phyloP scores from a whole-genome alignment of 1,140 invertebrate species.

The Orius insidiosus region DNA sequence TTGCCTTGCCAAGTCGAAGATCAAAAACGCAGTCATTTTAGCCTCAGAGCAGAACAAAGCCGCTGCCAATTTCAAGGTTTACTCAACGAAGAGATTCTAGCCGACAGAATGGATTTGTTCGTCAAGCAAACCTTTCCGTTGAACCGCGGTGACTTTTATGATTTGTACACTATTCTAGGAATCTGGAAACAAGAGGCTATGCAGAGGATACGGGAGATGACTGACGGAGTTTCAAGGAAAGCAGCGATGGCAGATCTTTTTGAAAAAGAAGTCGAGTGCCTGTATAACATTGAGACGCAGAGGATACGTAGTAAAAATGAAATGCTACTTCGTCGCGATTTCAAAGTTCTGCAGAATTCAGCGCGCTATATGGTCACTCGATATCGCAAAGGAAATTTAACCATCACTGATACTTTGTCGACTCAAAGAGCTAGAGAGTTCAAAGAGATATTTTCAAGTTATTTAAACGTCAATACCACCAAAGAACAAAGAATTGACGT shows the following conservation, averaged over 20 bases:
- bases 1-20: background rate
- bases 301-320: background rate
- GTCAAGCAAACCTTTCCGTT: background rate
- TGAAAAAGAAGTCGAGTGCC: background rate
- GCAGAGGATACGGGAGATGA: background rate
- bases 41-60: background rate
- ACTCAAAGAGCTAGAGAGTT: conserved; percentile 6
- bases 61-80: too few species aligned
- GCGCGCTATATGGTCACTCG: background rate
- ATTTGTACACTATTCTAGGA: background rate
- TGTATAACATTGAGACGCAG: conserved; percentile 4
- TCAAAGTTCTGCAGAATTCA: background rate
- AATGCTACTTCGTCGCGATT: background rate
- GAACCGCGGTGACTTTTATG: background rate
- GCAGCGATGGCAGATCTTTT: conserved; percentile 2
- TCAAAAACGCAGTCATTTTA: background rate
- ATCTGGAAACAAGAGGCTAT: conserved; percentile 2
- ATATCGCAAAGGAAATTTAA: conserved; percentile 6
- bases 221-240: background rate
- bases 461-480: background rate
- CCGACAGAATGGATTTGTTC: background rate
- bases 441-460: conserved; percentile 5
- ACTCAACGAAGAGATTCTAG: too few species aligned
- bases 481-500: conserved; percentile 6
- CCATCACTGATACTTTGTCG: background rate